phyloP scores from a whole-genome alignment of 23 tunicate species.

The Oikopleura vanhoeffeni region DNA sequence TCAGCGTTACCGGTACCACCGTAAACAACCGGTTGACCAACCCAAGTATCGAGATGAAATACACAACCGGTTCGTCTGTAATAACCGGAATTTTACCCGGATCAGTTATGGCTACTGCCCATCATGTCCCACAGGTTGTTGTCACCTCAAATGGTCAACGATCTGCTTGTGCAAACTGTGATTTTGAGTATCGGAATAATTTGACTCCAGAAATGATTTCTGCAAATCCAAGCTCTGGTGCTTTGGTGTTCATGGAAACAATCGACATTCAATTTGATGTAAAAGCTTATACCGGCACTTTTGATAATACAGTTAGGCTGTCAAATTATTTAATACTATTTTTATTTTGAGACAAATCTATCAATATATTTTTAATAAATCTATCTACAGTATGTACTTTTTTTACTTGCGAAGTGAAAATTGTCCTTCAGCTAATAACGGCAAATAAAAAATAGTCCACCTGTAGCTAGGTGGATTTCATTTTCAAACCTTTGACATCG shows the following conservation, averaged over 20 bases:
- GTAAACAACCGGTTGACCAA: neutral
- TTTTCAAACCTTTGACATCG: too few species aligned
- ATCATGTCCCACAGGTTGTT: constrained; percentile 6
- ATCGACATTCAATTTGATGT: neutral
- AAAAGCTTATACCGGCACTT: neutral
- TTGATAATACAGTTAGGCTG: neutral
- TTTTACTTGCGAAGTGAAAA: too few species aligned
- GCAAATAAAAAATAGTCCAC: too few species aligned
- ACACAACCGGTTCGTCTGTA: neutral
- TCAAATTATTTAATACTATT: too few species aligned
- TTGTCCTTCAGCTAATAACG: too few species aligned
- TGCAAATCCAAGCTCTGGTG: neutral
- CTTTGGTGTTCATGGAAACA: neutral
- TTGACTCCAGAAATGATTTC: neutral
- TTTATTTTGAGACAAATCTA: too few species aligned
- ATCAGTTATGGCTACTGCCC: constrained; percentile 6
- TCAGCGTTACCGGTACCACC: neutral
- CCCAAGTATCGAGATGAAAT: neutral
- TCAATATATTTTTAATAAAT: too few species aligned
- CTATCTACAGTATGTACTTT: too few species aligned
- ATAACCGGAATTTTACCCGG: neutral
- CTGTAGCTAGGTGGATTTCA: too few species aligned
- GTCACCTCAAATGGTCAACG: neutral
- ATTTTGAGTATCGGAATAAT: neutral
- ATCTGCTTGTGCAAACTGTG: constrained; percentile 2